Percentiles rank a stretch among this genome's conserved stretches.
Evolutionary conservation across 2,113 vertebrate genomes (phyloP).

Genomic region (Danionella cerebrum): DNA sequence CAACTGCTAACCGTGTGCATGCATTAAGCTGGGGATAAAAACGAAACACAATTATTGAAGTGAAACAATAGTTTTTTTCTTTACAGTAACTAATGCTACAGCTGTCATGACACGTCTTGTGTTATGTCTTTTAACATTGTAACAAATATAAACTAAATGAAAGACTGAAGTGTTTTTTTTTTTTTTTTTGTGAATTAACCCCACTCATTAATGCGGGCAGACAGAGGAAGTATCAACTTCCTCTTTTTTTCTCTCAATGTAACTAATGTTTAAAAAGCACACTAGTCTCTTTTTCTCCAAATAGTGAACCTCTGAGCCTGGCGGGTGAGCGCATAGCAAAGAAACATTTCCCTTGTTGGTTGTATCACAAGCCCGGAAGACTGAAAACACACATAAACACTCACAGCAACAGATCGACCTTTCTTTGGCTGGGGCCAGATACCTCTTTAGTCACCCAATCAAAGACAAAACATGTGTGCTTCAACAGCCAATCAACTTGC

Average conservation of each 20-base stretch:
- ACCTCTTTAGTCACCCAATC: slow-evolving; percentile 19
- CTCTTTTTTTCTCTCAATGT: slow-evolving; percentile 21
- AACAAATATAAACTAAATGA: too few species aligned
- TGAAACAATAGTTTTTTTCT: too few species aligned
- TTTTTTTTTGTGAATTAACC: not conserved
- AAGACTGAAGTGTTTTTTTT: not conserved
- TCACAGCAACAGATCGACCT: slow-evolving; percentile 14
- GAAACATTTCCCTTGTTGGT: not conserved
- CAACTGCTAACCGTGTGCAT: too few species aligned
- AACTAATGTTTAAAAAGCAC: slow-evolving; percentile 4
- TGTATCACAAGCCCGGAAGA: not conserved
- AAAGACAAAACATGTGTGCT: not conserved
- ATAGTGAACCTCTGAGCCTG: not conserved
- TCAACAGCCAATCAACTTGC: not conserved
- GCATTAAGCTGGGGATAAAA: too few species aligned
- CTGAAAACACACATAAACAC: slow-evolving; percentile 14
- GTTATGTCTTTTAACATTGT: too few species aligned
- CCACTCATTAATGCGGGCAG: slow-evolving; percentile 23
- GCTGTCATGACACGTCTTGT: too few species aligned
- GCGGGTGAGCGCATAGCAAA: not conserved
- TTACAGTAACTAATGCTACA: too few species aligned
- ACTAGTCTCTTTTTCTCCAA: slow-evolving; percentile 15
- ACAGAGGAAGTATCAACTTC: slow-evolving; percentile 27
- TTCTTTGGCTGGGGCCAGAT: slow-evolving; percentile 1
- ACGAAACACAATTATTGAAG: too few species aligned